Conservation (phyloP, 2,797 vertebrate species). For the Peromyscus aztecus region DNA sequence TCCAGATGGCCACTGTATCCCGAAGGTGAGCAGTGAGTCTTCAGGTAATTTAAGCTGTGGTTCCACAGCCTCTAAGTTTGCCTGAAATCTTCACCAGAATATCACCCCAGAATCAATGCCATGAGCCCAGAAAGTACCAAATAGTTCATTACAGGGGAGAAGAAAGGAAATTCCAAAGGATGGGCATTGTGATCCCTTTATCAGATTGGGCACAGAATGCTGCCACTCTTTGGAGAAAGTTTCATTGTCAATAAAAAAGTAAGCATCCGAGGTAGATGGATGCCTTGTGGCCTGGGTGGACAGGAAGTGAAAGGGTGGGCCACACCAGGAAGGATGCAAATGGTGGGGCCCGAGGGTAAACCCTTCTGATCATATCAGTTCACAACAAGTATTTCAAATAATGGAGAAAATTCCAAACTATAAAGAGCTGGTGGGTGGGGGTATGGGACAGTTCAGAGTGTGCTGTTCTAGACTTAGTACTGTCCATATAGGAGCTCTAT, state of each 20-base stretch:
- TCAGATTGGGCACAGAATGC: conserved; percentile 11
- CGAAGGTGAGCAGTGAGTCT: not conserved
- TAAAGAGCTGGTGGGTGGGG: not conserved
- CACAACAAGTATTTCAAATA: conserved; percentile 29
- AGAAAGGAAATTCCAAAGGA: conserved; percentile 29
- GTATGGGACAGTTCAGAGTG: not conserved
- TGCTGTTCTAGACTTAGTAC: not conserved
- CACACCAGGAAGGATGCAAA: not conserved
- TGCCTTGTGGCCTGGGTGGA: not conserved
- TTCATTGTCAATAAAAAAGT: not conserved
- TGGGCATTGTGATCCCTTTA: not conserved
- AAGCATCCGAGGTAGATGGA: not conserved
- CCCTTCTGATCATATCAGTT: not conserved
- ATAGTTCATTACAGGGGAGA: not conserved
- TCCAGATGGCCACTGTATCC: not conserved
- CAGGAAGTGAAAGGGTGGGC: not conserved
- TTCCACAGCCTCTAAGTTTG: not conserved
- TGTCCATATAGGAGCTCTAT: not conserved
- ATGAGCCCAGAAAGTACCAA: not conserved
- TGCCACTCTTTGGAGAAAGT: not conserved
- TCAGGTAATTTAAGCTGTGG: not conserved
- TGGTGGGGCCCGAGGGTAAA: no score
- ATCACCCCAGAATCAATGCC: not conserved
- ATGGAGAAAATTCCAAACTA: not conserved
- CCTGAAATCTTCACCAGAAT: not conserved